Evolutionary conservation across 2,888 invertebrate genomes (phyloP).

Genomic region (Schrankia costaestrigalis): DNA sequence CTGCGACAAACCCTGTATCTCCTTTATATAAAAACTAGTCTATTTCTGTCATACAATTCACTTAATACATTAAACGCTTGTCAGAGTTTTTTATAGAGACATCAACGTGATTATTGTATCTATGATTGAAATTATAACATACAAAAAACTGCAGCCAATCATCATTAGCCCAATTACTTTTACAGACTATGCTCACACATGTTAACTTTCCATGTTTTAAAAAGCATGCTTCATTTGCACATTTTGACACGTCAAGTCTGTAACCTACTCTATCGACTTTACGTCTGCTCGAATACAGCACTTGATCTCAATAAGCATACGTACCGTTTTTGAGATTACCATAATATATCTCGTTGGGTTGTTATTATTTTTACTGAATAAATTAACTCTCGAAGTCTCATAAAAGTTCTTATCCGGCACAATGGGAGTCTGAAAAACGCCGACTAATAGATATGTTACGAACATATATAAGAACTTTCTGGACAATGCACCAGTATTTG

Average conservation of each 20-base stretch:
- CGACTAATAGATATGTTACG: too few relatives aligned
- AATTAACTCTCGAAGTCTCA: too few relatives aligned
- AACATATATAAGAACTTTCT: conserved; percentile 5
- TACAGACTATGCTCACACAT: conserved; percentile 22
- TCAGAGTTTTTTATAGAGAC: conserved; percentile 29
- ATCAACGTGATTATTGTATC: conserved; percentile 28
- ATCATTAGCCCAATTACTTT: conserved; percentile 30
- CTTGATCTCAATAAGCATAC: too few relatives aligned
- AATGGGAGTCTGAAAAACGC: too few relatives aligned
- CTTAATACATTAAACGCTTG: conserved; percentile 30
- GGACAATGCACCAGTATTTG: conserved; percentile 18
- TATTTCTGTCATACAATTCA: conserved; percentile 38
- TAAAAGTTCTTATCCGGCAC: too few relatives aligned
- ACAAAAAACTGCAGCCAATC: conserved; percentile 29
- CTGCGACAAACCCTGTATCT: conserved; percentile 34
- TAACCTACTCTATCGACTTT: too few relatives aligned
- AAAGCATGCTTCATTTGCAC: conserved; percentile 12
- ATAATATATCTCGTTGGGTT: too few relatives aligned
- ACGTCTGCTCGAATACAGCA: too few relatives aligned
- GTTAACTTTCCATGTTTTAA: conserved; percentile 24
- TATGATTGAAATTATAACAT: conserved; percentile 17
- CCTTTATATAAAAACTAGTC: conserved; percentile 40
- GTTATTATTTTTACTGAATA: too few relatives aligned
- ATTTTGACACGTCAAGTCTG: conserved; percentile 8
- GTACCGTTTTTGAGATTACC: too few relatives aligned